phyloP scores from a whole-genome alignment of 2,888 invertebrate genomes.

The Cosmia pyralina region DNA sequence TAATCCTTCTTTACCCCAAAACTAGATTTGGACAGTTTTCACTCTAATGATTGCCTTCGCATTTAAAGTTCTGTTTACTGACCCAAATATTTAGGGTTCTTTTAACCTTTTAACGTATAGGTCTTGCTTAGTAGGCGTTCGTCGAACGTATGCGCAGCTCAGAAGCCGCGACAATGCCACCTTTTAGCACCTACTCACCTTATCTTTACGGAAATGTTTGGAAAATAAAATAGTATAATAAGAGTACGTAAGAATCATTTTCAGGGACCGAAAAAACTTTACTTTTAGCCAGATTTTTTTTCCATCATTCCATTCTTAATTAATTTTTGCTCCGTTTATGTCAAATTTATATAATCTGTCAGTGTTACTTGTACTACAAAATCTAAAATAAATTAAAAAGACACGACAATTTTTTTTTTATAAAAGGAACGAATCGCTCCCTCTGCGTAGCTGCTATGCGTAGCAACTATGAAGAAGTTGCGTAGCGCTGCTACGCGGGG shows the following conservation, averaged over 20 bases:
- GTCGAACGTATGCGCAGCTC: not conserved
- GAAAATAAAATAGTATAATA: not conserved
- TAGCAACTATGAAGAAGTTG: not conserved
- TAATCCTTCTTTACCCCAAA: not conserved
- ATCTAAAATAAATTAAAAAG: not conserved
- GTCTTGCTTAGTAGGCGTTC: not conserved
- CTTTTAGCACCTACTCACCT: not conserved
- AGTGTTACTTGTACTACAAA: not conserved
- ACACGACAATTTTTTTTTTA: not conserved
- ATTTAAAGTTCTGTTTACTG: constrained; percentile 4
- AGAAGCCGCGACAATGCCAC: not conserved
- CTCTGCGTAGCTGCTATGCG: too few species aligned
- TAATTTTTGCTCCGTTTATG: not conserved
- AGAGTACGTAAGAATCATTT: not conserved
- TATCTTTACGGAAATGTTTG: not conserved
- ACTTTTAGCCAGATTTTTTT: not conserved
- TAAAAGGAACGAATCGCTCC: not conserved
- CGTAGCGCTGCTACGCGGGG: not conserved
- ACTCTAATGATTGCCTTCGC: not conserved
- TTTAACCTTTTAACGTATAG: not conserved
- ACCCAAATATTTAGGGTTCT: not conserved
- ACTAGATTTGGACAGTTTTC: not conserved
- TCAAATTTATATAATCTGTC: not conserved
- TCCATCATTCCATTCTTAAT: not conserved
- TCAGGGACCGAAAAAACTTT: not conserved